Evolutionary conservation across 2,888 invertebrate genomes (phyloP).

Genomic region (Clanis bilineata): DNA sequence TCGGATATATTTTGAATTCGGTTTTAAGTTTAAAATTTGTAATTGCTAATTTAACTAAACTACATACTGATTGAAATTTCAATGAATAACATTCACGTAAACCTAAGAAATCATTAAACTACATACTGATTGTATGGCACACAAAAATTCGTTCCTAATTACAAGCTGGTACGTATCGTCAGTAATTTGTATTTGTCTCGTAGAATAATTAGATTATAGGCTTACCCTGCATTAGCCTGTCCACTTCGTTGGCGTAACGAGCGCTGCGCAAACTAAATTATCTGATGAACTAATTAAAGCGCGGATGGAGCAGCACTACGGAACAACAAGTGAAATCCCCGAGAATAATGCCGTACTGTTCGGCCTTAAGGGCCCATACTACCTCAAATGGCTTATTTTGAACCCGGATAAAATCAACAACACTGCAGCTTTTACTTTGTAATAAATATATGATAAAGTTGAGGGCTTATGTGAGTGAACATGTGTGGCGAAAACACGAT

Average conservation of each 20-base stretch:
- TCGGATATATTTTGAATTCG: too few species aligned
- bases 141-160: conserved; percentile 6
- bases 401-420: too few species aligned
- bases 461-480: too few species aligned
- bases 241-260: conserved; percentile 65
- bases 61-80: too few species aligned
- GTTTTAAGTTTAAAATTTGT: too few species aligned
- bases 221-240: conserved; percentile 62
- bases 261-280: conserved; percentile 69
- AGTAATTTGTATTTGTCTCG: conserved; percentile 70
- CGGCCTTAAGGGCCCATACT: too few species aligned
- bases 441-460: too few species aligned
- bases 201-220: conserved; percentile 67
- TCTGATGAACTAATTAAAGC: conserved; percentile 70
- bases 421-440: too few species aligned
- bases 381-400: too few species aligned
- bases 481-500: too few species aligned
- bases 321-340: conserved; percentile 50
- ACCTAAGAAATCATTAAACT: background rate
- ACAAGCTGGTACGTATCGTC: conserved; percentile 33
- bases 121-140: background rate
- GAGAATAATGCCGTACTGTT: conserved; percentile 24
- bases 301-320: conserved; percentile 49
- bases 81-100: too few species aligned
- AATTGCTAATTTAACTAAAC: too few species aligned